Conservation (phyloP, 1,140 invertebrate genomes). For the Drosophila sucinea region DNA sequence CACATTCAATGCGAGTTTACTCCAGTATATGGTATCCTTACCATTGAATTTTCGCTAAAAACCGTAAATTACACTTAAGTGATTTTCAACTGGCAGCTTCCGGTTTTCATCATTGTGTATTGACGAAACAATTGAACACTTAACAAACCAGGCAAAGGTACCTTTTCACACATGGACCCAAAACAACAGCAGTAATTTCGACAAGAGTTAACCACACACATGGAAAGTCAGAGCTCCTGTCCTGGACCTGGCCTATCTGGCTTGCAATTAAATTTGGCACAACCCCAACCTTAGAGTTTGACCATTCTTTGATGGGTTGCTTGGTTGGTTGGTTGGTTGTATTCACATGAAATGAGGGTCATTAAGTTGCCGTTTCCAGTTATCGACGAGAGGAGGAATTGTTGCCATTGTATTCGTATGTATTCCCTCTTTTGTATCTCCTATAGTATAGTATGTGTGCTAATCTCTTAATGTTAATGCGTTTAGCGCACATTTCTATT, state of each 20-base stretch:
- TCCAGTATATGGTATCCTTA: not conserved
- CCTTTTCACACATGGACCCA: constrained; percentile 61
- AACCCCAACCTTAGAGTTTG: constrained; percentile 15
- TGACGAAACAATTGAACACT: constrained; percentile 72
- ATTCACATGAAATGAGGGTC: constrained; percentile 73
- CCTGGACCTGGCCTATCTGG: constrained; percentile 7
- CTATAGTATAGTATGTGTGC: constrained; percentile 61
- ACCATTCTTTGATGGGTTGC: constrained; percentile 2
- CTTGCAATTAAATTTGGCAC: constrained; percentile 69
- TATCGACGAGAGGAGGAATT: constrained; percentile 59
- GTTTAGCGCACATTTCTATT: constrained; percentile 81
- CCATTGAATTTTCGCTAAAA: constrained; percentile 27
- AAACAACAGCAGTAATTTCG: constrained; percentile 30
- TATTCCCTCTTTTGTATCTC: constrained; percentile 30
- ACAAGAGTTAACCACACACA: constrained; percentile 55
- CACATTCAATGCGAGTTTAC: not conserved
- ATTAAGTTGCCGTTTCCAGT: constrained; percentile 65
- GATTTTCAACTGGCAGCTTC: constrained; percentile 65
- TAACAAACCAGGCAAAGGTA: constrained; percentile 67
- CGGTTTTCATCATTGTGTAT: constrained; percentile 62
- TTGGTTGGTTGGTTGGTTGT: not conserved
- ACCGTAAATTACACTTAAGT: constrained; percentile 70
- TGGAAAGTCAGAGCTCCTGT: constrained; percentile 19
- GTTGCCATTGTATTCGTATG: constrained; percentile 19
- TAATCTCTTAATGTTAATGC: constrained; percentile 82